phyloP scores from a whole-genome alignment of 2,888 invertebrate species.

The Campoletis raptor region DNA sequence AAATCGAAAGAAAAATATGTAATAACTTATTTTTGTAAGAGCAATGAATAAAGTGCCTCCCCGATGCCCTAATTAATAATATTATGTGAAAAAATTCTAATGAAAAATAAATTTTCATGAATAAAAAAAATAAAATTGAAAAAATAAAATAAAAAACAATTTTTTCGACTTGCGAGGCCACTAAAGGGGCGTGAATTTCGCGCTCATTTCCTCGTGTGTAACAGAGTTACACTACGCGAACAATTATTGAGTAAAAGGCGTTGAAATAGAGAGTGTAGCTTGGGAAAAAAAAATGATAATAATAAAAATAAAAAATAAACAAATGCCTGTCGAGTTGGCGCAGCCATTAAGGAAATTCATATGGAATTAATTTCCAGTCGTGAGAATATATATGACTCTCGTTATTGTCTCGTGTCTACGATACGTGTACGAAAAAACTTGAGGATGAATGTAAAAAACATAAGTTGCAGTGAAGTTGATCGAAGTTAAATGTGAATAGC shows the following conservation, averaged over 20 bases:
- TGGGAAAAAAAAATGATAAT: slow-evolving; percentile 46
- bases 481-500: not conserved
- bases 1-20: not conserved
- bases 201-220: not conserved
- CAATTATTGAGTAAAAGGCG: slow-evolving; percentile 48
- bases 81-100: not conserved
- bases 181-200: not conserved
- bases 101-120: not conserved
- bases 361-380: slow-evolving; percentile 58
- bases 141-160: too few relatives aligned
- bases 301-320: not conserved
- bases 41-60: not conserved
- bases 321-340: not conserved
- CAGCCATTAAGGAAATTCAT: slow-evolving; percentile 56
- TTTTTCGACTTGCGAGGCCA: not conserved
- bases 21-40: slow-evolving; percentile 5
- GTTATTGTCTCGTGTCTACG: slow-evolving; percentile 28
- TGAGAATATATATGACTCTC: slow-evolving; percentile 46
- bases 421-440: slow-evolving; percentile 10
- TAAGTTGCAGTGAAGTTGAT: slow-evolving; percentile 38
- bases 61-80: not conserved
- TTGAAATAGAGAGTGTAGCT: slow-evolving; percentile 49
- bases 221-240: not conserved
- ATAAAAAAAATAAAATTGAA: not conserved
- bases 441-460: not conserved